A percentile compares a stretch with the other conserved stretches of the same genome.
Conservation (phyloP, 2,113 vertebrate genomes). For the Ailurus styani region DNA sequence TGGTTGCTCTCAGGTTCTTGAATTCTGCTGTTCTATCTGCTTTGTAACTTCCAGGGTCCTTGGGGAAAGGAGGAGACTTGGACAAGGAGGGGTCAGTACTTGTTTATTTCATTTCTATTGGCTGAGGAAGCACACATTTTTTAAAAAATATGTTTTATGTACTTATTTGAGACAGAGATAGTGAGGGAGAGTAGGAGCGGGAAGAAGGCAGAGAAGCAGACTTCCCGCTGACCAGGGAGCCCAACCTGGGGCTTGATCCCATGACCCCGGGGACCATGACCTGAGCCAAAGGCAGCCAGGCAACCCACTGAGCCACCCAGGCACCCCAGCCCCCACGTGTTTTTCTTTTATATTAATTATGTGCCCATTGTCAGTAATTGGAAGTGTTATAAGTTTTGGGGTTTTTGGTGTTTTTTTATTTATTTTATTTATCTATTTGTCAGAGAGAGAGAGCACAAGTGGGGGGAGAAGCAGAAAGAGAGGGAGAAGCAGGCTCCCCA, state of each 20-base stretch:
- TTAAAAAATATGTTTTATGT: not conserved
- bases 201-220: too few relatives aligned
- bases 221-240: too few relatives aligned
- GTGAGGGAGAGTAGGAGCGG: not conserved
- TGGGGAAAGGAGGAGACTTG: not conserved
- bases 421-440: too few relatives aligned
- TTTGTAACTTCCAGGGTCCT: not conserved
- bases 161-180: not conserved
- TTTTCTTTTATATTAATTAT: not conserved
- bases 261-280: too few relatives aligned
- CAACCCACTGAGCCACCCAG: too few relatives aligned
- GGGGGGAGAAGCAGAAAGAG: too few relatives aligned
- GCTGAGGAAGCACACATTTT: not conserved
- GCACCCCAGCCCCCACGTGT: too few relatives aligned
- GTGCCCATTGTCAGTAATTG: not conserved
- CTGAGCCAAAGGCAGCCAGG: too few relatives aligned
- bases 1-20: not conserved
- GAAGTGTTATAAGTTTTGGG: not conserved
- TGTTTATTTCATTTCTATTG: not conserved
- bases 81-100: not conserved
- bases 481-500: too few relatives aligned
- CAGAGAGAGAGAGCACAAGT: not conserved
- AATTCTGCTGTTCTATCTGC: not conserved
- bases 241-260: too few relatives aligned
- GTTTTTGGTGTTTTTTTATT: not conserved